Evolutionary conservation across 2,888 invertebrate species (phyloP), one percentile per base, ranked within the genome.

Genomic region (Hydroisotoma schaefferi): DNA sequence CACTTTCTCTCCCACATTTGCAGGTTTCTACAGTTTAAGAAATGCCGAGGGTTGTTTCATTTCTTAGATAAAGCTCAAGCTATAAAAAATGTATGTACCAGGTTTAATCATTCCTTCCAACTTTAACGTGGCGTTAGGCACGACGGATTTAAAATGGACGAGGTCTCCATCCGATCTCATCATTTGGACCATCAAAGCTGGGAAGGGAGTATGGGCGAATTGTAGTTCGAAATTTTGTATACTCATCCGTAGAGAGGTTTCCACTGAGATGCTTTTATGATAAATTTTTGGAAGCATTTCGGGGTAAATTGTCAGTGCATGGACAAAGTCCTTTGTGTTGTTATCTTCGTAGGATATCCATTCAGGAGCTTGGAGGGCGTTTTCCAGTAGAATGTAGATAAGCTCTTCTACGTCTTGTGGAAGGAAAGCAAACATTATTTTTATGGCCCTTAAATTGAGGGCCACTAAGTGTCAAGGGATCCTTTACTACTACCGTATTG

Each of bases 101-200:
- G 6, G 18, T n/a, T 10, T 43, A 10, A 43, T 18, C 15, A 10
- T 33, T 10, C 33, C 33, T 33, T 15, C 33, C 5, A 57, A 10
- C 20, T 57, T 20, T 6, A 57, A 18, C 6, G n/a, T 23, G 20
- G 29, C 5, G 29, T 37, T 61, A 2, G 60, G 60, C 12, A 61
- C 20, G 18, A 61, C 47, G 2, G 49, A 52, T 38, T 51, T 26
- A 18, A 33, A 57, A 10, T 52, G 52, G 20, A 61, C 46, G 4
- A 61, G 38, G 2, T 25, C 22, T 27, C 60, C 60, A 43, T 56
- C 37, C 3, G 46, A 46, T 27, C 60, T 15, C 0, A 56, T 55
- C 47, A 61, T 46, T 52, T 44, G 33, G 1, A 61, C 10, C 22
- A 61, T 28, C 12, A 61, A 52, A 4, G 60, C 60, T 15, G 60